These are phyloP conservation scores for Muscidifurax raptorellus DNA, from an alignment of 1,140 invertebrate genomes.

Conservation along the genomic window DNA sequence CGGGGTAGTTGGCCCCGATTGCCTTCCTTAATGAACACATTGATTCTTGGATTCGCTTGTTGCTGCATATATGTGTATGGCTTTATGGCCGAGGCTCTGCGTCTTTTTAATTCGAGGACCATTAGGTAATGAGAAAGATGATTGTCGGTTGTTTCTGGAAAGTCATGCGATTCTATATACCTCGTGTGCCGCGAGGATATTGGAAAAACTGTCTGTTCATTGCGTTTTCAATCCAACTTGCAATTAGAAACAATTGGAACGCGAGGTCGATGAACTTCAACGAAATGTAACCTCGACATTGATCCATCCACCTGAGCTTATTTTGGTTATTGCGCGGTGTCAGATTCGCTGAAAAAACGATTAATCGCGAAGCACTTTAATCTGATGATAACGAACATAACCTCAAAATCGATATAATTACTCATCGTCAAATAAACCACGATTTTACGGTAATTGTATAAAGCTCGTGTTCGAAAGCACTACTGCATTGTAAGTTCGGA, in stretches of 20 bases:
- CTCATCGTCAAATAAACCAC: too few species aligned
- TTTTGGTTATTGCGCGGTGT: too few species aligned
- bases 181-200: not conserved
- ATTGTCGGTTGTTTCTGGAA: not conserved
- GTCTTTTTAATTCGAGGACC: not conserved
- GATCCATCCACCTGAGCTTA: too few species aligned
- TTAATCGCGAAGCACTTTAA: too few species aligned
- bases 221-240: not conserved
- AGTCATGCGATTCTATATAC: not conserved
- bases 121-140: not conserved
- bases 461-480: too few species aligned
- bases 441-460: too few species aligned
- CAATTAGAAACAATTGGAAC: not conserved
- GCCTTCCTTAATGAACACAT: conserved; percentile 5
- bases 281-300: too few species aligned
- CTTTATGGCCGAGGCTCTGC: not conserved
- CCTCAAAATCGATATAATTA: too few species aligned
- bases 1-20: conserved; percentile 16
- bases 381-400: too few species aligned
- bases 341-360: too few species aligned
- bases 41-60: not conserved
- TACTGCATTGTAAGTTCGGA: not conserved
- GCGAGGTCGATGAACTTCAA: not conserved
- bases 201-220: not conserved
- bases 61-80: not conserved